Evolutionary conservation across 1,140 invertebrate species (phyloP), one percentile per base, ranked within the genome.

Genomic region (Whitmania pigra): DNA sequence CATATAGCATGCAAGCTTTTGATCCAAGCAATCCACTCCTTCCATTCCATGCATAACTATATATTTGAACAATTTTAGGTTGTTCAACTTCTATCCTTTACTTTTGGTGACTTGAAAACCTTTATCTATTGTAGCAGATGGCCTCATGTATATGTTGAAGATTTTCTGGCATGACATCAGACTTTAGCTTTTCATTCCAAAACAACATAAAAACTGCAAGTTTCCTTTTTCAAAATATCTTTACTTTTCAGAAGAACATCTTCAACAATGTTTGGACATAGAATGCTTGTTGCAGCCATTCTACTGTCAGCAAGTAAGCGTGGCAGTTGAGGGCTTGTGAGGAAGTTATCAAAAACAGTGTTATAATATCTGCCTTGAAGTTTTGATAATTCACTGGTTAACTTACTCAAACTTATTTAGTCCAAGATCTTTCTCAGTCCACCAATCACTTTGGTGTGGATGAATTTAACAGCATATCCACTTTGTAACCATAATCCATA

Each of bases 21-120:
- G 69, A 70, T 70, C n/a, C n/a, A n/a, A n/a, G n/a, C n/a, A n/a
- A n/a, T n/a, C 69, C 18, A 70, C 69, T n/a, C 69, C 4, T 63
- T 31, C 69, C 69, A 70, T 70, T n/a, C 49, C 49, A 25, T 53
- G n/a, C n/a, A n/a, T n/a, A n/a, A 53, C 54, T 70, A 18, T 70
- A 70, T 22, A 49, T 2, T n/a, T 40, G 36, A 53, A 70, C 49
- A 49, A 53, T 31, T 70, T 53, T 70, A n/a, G 22, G 69, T 43
- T 4, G 69, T 2, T 53, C 20, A 36, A 70, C 31, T 2, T 40
- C 49, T 49, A 70, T 70, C 29, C 49, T 70, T 70, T 6, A 18
- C n/a, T 40, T 49, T 2, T 70, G 2, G 2, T n/a, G n/a, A 25
- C 29, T 53, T n/a, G 69, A 70, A 40, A 40, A 4, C 18, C 69